phyloP scores from a whole-genome alignment of 2,797 vertebrate genomes.

The Anguilla obscura region DNA sequence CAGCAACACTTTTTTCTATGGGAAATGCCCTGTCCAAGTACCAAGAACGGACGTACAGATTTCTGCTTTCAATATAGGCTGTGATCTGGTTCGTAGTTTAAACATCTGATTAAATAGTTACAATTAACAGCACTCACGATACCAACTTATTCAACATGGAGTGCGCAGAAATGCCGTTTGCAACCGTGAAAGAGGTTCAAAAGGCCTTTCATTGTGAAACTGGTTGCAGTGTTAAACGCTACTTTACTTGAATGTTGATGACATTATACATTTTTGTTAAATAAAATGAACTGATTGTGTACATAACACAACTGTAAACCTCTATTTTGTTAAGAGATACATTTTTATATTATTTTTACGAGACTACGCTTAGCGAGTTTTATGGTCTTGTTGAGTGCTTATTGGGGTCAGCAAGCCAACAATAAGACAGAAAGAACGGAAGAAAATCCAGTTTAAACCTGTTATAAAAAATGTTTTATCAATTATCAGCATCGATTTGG shows the following conservation, averaged over 20 bases:
- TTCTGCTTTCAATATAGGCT: neutral
- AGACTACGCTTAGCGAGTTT: neutral
- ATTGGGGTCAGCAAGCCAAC: neutral
- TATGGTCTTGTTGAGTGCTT: neutral
- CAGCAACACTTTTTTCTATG: neutral
- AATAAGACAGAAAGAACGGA: neutral
- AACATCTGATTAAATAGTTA: neutral
- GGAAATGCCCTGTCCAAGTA: neutral
- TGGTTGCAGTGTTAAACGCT: neutral
- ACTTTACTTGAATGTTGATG: neutral
- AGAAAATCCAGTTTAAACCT: neutral
- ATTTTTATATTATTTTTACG: neutral
- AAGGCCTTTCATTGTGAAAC: neutral
- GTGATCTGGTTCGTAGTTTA: neutral
- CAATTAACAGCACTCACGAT: neutral
- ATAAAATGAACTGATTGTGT: neutral
- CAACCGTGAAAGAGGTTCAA: neutral
- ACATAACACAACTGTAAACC: neutral
- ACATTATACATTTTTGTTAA: neutral
- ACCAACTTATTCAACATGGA: neutral
- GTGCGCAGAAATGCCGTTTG: neutral
- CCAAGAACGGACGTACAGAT: neutral
- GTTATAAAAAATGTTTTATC: neutral
- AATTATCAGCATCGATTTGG: neutral
- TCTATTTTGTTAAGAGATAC: neutral